Conservation (phyloP, 2,888 invertebrate genomes). For the Salticus scenicus region DNA sequence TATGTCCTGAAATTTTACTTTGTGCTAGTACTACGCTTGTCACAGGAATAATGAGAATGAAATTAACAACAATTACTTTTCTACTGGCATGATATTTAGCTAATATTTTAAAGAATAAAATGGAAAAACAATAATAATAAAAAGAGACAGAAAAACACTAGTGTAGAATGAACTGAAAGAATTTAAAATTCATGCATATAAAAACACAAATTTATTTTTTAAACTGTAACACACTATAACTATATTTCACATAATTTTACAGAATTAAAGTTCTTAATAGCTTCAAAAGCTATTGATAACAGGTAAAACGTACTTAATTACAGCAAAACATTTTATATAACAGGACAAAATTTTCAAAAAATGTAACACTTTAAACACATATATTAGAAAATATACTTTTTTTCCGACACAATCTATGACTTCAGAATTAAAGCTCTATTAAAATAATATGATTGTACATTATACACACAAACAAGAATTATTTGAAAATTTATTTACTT, state of each 20-base stretch:
- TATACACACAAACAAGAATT: neutral
- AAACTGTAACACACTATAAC: neutral
- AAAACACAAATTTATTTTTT: neutral
- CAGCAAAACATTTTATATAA: neutral
- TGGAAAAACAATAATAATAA: too few species aligned
- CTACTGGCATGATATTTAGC: too few species aligned
- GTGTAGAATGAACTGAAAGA: neutral
- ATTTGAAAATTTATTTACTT: neutral
- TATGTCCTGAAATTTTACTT: too few species aligned
- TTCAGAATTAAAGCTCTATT: slow-evolving; percentile 44
- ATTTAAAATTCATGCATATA: neutral
- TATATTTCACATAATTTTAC: neutral
- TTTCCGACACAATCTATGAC: neutral
- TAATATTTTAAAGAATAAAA: too few species aligned
- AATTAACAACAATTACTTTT: too few species aligned
- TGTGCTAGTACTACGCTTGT: too few species aligned
- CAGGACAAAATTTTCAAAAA: slow-evolving; percentile 37
- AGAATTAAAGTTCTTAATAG: neutral
- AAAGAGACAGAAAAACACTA: too few species aligned
- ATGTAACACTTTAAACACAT: slow-evolving; percentile 15
- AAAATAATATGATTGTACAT: neutral
- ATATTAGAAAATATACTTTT: slow-evolving; percentile 44
- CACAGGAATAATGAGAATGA: too few species aligned
- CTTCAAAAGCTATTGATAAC: neutral
- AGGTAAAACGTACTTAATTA: neutral